These are phyloP conservation scores for Matsumurasca onukii DNA, from an alignment of 1,140 invertebrate species.

Conservation along the genomic window DNA sequence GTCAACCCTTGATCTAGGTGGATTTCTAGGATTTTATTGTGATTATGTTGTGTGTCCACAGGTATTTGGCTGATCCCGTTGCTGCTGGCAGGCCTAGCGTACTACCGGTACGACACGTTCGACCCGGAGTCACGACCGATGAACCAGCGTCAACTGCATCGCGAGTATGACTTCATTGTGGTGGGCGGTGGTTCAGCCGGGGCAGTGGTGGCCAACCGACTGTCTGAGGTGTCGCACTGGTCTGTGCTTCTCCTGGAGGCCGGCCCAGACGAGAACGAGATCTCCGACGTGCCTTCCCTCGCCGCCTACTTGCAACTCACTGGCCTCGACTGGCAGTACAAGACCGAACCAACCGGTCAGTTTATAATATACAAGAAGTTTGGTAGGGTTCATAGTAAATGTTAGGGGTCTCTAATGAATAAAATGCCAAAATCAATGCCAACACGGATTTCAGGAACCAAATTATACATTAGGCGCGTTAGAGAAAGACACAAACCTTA, in stretches of 20 bases:
- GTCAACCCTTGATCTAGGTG: no score
- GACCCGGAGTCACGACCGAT: conserved; percentile 74
- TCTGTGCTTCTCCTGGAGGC: conserved; percentile 87
- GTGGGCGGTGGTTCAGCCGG: conserved; percentile 92
- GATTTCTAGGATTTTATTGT: no score
- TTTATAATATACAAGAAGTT: no score
- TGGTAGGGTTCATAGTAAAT: no score
- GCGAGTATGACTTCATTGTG: conserved; percentile 82
- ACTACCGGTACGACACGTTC: conserved; percentile 75
- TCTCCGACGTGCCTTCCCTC: conserved; percentile 84
- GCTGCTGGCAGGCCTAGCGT: conserved; percentile 76
- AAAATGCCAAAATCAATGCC: no score
- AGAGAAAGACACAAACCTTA: no score
- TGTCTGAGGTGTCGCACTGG: conserved; percentile 77
- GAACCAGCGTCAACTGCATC: conserved; percentile 55
- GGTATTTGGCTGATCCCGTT: conserved; percentile 81
- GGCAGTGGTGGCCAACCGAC: conserved; percentile 85
- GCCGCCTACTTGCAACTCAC: conserved; percentile 85
- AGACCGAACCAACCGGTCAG: conserved; percentile 81
- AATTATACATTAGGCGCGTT: no score
- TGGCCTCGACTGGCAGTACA: conserved; percentile 89
- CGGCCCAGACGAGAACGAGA: conserved; percentile 89
- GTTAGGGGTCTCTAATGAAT: no score
- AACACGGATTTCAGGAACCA: no score
- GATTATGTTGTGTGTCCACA: conserved; percentile 45